A percentile compares a stretch with the other conserved stretches of the same genome.
phyloP scores from a whole-genome alignment of 2,113 vertebrate genomes.

The Tyto alba region DNA sequence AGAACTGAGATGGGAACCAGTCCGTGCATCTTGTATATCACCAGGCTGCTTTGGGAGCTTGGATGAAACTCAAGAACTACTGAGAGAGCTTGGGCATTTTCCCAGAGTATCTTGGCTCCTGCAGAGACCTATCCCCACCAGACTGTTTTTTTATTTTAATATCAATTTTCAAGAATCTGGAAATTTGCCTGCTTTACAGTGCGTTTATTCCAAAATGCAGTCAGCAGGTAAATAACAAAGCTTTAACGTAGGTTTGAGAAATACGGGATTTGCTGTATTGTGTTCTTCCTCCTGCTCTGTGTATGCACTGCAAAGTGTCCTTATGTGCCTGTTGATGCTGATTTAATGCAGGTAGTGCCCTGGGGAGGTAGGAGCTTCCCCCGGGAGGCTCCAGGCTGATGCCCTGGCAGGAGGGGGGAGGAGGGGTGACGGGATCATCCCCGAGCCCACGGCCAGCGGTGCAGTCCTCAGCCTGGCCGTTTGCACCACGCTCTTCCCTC shows the following conservation, averaged over 20 bases:
- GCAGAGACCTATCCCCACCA: not conserved
- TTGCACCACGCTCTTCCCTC: not conserved
- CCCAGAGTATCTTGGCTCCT: constrained; percentile 20
- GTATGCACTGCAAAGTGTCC: not conserved
- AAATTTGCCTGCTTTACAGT: not conserved
- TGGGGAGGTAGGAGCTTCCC: not conserved
- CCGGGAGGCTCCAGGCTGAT: not conserved
- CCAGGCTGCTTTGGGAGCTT: not conserved
- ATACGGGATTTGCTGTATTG: rapidly evolving
- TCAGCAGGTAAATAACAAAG: constrained; percentile 9
- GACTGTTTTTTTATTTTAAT: constrained; percentile 31
- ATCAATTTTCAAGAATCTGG: constrained; percentile 9
- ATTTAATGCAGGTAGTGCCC: not conserved
- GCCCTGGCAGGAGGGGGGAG: not conserved
- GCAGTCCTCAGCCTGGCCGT: rapidly evolving
- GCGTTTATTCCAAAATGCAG: not conserved
- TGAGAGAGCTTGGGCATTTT: constrained; percentile 23
- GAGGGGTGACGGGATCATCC: not conserved
- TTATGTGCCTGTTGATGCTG: not conserved
- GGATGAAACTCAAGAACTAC: constrained; percentile 4
- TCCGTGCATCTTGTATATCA: not conserved
- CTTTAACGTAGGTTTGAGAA: not conserved
- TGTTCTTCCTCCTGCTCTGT: not conserved
- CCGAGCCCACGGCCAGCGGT: rapidly evolving
- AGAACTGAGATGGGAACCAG: not conserved